phyloP scores from a whole-genome alignment of 2,888 invertebrate genomes.

The Tubiluchus corallicola region DNA sequence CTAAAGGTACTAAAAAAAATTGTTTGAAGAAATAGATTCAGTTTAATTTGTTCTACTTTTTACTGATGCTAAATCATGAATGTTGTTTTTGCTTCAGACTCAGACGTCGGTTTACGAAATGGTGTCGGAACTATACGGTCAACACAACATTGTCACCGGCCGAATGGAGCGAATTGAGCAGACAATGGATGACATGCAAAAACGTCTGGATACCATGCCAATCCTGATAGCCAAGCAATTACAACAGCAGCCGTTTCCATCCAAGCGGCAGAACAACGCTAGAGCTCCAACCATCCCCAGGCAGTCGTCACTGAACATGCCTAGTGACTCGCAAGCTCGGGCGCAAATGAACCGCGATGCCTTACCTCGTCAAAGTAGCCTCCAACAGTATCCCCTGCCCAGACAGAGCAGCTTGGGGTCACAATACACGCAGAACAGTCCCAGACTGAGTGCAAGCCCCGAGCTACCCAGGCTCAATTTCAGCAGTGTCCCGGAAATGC shows the following conservation, averaged over 20 bases:
- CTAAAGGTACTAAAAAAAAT: too few relatives aligned
- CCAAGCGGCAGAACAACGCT: not conserved
- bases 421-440: not conserved
- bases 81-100: too few relatives aligned
- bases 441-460: not conserved
- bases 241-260: not conserved
- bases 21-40: too few relatives aligned
- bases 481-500: too few relatives aligned
- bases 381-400: not conserved
- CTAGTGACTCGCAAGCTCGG: too few relatives aligned
- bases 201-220: not conserved
- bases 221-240: not conserved
- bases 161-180: not conserved
- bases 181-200: not conserved
- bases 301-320: not conserved
- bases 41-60: too few relatives aligned
- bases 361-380: not conserved
- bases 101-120: constrained; percentile 1
- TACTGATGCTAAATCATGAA: too few relatives aligned
- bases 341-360: not conserved
- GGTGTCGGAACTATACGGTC: not conserved
- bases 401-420: not conserved
- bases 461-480: not conserved
- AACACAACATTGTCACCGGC: not conserved
- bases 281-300: not conserved